These are phyloP conservation scores for Cactoblastis cactorum DNA, from an alignment of 2,888 invertebrate genomes.

Conservation along the genomic window DNA sequence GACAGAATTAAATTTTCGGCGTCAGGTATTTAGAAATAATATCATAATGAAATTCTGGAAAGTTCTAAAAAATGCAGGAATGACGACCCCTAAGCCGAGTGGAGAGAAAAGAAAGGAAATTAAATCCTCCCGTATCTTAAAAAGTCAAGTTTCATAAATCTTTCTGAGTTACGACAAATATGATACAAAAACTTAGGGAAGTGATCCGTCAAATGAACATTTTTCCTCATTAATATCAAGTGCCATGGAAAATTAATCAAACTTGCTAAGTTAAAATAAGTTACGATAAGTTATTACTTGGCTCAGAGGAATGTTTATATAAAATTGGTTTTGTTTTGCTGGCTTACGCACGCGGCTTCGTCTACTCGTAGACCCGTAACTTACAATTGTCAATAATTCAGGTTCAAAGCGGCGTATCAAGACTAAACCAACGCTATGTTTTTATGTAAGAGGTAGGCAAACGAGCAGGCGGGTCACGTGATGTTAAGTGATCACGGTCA, in stretches of 20 bases:
- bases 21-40: neutral
- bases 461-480: too few species aligned
- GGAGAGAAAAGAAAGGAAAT: constrained; percentile 1
- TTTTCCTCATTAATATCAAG: constrained; percentile 14
- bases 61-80: neutral
- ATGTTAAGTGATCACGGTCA: too few species aligned
- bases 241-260: constrained; percentile 14
- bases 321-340: too few species aligned
- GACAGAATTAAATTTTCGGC: neutral
- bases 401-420: too few species aligned
- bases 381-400: too few species aligned
- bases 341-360: too few species aligned
- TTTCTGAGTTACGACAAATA: constrained; percentile 7
- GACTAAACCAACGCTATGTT: too few species aligned
- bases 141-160: constrained; percentile 14
- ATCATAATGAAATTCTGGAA: neutral
- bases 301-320: neutral
- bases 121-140: constrained; percentile 4
- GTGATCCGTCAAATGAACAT: constrained; percentile 13
- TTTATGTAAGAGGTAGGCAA: too few species aligned
- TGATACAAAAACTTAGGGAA: constrained; percentile 11
- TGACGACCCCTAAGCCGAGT: neutral
- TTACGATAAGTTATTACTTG: constrained; percentile 6
- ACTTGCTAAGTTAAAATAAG: constrained; percentile 11
- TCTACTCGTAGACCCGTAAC: too few species aligned